Conservation (phyloP, 2,797 vertebrate species). For the Salmo trutta region DNA sequence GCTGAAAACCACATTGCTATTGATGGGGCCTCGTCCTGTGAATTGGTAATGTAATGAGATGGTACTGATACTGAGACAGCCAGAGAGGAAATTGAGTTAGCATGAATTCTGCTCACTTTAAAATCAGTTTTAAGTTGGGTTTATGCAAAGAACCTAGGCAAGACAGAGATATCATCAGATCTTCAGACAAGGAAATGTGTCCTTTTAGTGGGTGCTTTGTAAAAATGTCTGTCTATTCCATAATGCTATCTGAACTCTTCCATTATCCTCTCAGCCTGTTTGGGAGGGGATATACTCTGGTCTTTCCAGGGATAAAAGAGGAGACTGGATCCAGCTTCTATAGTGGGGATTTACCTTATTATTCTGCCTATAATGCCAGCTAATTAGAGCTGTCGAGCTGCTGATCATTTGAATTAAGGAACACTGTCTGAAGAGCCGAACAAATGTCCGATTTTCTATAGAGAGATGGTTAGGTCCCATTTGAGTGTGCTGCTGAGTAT, state of each 20-base stretch:
- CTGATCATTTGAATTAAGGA: conserved; percentile 48
- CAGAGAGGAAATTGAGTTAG: conserved; percentile 42
- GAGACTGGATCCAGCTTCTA: conserved; percentile 28
- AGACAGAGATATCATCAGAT: conserved; percentile 9
- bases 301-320: conserved; percentile 31
- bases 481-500: neutral
- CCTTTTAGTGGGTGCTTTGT: conserved; percentile 18
- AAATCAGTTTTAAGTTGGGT: conserved; percentile 42
- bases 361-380: conserved; percentile 42
- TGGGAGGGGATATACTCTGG: conserved; percentile 40
- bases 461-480: conserved; percentile 29
- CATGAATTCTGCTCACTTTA: conserved; percentile 48
- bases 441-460: conserved; percentile 33
- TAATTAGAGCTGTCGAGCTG: conserved; percentile 59
- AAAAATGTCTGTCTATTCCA: conserved; percentile 26
- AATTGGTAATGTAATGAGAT: conserved; percentile 43
- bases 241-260: conserved; percentile 30
- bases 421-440: conserved; percentile 33
- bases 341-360: conserved; percentile 42
- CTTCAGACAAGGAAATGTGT: conserved; percentile 5
- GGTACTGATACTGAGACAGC: conserved; percentile 21
- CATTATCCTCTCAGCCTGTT: neutral
- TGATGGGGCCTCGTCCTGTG: conserved; percentile 52
- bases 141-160: conserved; percentile 12
- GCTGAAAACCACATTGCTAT: conserved; percentile 59